phyloP scores from a whole-genome alignment of 2,797 vertebrate species.

The Momotus momota region DNA sequence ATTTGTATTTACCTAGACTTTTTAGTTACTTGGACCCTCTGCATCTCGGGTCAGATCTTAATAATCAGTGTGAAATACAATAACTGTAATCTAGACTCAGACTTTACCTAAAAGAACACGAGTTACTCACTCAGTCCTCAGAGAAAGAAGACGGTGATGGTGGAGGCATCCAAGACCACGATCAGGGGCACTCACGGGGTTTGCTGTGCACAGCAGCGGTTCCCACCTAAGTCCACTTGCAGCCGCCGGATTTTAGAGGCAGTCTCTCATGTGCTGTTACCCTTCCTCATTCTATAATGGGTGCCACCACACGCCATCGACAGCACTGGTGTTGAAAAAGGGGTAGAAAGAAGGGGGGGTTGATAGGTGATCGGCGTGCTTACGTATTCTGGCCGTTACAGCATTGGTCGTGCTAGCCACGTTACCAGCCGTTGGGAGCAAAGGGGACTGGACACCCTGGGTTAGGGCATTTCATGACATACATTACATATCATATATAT shows the following conservation, averaged over 20 bases:
- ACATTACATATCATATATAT: neutral
- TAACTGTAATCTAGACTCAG: neutral
- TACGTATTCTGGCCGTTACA: rapidly evolving
- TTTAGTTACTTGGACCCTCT: neutral
- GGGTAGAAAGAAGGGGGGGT: no score
- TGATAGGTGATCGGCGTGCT: rapidly evolving
- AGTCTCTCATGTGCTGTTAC: neutral
- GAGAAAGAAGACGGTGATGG: rapidly evolving
- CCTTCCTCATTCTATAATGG: neutral
- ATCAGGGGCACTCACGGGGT: neutral
- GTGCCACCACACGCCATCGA: neutral
- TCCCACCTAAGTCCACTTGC: neutral
- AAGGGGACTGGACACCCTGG: neutral
- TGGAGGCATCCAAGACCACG: neutral
- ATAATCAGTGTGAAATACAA: neutral
- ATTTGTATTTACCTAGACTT: neutral
- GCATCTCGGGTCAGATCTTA: neutral
- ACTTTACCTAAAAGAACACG: neutral
- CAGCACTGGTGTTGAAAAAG: neutral
- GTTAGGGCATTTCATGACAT: neutral
- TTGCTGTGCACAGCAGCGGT: neutral
- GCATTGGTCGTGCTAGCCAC: neutral
- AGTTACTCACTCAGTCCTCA: neutral
- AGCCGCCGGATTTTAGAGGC: neutral
- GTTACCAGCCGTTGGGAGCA: neutral